Percentiles rank a stretch among this genome's conserved stretches.
phyloP scores from a whole-genome alignment of 2,888 invertebrate species.

The Ischnura elegans region DNA sequence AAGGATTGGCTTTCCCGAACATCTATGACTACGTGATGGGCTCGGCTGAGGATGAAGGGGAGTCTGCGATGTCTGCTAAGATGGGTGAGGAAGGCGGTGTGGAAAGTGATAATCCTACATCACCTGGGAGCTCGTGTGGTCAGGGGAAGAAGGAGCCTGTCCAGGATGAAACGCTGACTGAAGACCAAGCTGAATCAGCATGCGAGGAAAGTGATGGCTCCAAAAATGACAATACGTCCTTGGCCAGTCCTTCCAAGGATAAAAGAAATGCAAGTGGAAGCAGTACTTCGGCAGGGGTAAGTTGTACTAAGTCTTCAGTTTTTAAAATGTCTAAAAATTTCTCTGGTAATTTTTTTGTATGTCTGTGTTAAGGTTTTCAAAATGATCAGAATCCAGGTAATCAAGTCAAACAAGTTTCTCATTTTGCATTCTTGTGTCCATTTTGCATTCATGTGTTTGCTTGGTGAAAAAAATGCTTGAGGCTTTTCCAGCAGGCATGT shows the following conservation, averaged over 20 bases:
- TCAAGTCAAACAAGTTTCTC: no score
- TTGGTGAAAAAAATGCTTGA: no score
- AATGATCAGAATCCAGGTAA: no score
- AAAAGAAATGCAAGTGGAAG: background rate
- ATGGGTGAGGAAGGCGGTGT: background rate
- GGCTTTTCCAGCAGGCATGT: no score
- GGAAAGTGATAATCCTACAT: background rate
- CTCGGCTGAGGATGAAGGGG: background rate
- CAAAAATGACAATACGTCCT: background rate
- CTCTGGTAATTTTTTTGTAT: no score
- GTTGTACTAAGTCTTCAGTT: no score
- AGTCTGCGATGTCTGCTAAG: background rate
- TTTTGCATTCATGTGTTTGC: no score
- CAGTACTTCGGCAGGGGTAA: background rate
- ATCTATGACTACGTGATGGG: constrained; percentile 60
- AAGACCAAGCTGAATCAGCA: background rate
- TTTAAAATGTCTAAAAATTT: no score
- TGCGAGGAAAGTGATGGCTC: background rate
- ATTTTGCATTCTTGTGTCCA: no score
- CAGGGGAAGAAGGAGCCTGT: background rate
- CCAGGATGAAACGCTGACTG: background rate
- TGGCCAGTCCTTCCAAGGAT: background rate
- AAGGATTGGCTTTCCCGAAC: constrained; percentile 31
- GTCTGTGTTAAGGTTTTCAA: no score
- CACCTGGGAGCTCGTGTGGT: background rate